A percentile compares a stretch with the other conserved stretches of the same genome.
Evolutionary conservation across 2,797 vertebrate genomes (phyloP).

Genomic region (Pipistrellus pipistrellus): DNA sequence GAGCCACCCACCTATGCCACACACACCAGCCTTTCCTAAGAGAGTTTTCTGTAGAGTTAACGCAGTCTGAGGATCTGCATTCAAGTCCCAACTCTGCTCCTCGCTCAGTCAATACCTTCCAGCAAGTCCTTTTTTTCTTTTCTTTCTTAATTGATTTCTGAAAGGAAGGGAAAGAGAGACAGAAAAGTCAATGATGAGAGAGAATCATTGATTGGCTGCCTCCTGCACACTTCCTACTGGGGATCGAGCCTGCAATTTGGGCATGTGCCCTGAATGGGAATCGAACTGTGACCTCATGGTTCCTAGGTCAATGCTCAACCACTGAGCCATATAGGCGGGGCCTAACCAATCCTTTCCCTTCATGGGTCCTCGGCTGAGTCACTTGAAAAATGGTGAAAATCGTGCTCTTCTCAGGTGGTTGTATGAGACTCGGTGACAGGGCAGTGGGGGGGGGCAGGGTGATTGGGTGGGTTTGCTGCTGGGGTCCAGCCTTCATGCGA

Average conservation of each 20-base stretch:
- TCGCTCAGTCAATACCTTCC: not conserved
- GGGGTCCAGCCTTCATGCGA: not conserved
- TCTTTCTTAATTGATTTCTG: too few species aligned
- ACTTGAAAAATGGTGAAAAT: not conserved
- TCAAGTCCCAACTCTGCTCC: not conserved
- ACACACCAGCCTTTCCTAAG: not conserved
- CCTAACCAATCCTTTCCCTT: not conserved
- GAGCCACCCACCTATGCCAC: not conserved
- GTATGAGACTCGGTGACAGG: constrained; percentile 24
- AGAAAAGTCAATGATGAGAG: too few species aligned
- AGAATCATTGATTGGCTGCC: too few species aligned
- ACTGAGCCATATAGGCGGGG: too few species aligned
- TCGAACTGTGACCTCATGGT: too few species aligned
- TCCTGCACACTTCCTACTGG: too few species aligned
- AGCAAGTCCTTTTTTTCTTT: not conserved
- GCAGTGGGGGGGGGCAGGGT: not conserved
- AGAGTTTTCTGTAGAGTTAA: not conserved
- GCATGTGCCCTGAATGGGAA: too few species aligned
- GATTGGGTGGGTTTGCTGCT: not conserved
- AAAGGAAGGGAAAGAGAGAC: too few species aligned
- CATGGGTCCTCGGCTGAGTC: constrained; percentile 49
- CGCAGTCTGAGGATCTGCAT: not conserved
- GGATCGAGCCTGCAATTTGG: too few species aligned
- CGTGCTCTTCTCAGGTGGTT: constrained; percentile 59
- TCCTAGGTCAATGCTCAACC: too few species aligned